A percentile compares a stretch with the other conserved stretches of the same genome.
These are phyloP conservation scores for Hemibagrus guttatus DNA, from an alignment of 2,797 vertebrate genomes.

Conservation along the genomic window DNA sequence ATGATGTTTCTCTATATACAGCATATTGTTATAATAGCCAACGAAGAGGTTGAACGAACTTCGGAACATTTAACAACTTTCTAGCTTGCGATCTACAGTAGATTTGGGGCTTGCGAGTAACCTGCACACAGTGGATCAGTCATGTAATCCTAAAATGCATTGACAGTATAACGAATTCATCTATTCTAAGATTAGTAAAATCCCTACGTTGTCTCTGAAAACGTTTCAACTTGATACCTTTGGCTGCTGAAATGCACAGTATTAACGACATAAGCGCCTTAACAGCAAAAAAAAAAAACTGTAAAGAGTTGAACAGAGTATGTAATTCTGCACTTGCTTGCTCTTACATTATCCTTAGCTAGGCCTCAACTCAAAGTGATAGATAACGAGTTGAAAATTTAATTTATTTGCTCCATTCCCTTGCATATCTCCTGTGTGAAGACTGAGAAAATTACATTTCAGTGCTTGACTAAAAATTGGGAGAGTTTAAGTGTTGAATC, in stretches of 20 bases:
- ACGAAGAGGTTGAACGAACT: conserved; percentile 76
- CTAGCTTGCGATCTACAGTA: conserved; percentile 72
- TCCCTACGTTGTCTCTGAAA: conserved; percentile 41
- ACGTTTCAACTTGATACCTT: conserved; percentile 46
- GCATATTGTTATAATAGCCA: conserved; percentile 64
- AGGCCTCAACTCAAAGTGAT: conserved; percentile 51
- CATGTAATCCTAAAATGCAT: conserved; percentile 72
- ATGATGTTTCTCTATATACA: conserved; percentile 64
- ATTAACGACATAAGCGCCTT: conserved; percentile 67
- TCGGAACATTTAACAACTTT: conserved; percentile 65
- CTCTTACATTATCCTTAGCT: conserved; percentile 66
- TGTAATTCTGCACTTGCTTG: conserved; percentile 70
- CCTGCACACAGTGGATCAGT: conserved; percentile 66
- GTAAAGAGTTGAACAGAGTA: conserved; percentile 72
- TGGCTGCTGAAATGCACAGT: conserved; percentile 55
- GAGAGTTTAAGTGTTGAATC: conserved; percentile 63
- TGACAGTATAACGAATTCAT: conserved; percentile 62
- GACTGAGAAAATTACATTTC: conserved; percentile 58
- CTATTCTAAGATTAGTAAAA: conserved; percentile 58
- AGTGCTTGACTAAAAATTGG: conserved; percentile 61
- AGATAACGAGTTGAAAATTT: conserved; percentile 59
- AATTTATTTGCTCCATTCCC: conserved; percentile 62
- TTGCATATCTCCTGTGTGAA: conserved; percentile 37
- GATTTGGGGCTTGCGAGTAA: conserved; percentile 74
- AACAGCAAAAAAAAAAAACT: conserved; percentile 67